A percentile compares a stretch with the other conserved stretches of the same genome.
These are phyloP conservation scores for Drosophila miranda DNA, from an alignment of 1,140 invertebrate genomes.

Conservation along the genomic window DNA sequence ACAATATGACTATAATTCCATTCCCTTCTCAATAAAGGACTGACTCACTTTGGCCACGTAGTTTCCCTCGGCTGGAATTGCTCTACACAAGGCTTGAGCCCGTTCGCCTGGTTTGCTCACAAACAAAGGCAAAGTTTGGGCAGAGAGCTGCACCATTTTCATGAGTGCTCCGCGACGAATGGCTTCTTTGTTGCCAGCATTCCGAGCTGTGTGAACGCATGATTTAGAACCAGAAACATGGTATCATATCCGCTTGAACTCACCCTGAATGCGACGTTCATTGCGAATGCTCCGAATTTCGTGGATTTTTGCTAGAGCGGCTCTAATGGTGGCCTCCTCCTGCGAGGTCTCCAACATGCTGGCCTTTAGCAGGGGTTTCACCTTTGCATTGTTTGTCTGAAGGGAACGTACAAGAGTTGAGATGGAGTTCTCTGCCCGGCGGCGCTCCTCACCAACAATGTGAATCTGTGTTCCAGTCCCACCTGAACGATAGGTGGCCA, in stretches of 20 bases:
- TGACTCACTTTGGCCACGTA: slow-evolving; percentile 93
- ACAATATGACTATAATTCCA: too few relatives aligned
- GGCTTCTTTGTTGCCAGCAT: slow-evolving; percentile 94
- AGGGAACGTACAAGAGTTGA: slow-evolving; percentile 91
- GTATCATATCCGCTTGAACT: neutral
- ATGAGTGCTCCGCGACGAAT: slow-evolving; percentile 95
- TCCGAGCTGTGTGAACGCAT: slow-evolving; percentile 83
- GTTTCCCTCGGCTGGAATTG: slow-evolving; percentile 92
- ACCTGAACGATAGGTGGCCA: too few relatives aligned
- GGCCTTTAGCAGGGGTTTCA: slow-evolving; percentile 91
- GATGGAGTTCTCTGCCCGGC: slow-evolving; percentile 90
- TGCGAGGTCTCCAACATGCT: slow-evolving; percentile 91
- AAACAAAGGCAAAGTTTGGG: slow-evolving; percentile 95
- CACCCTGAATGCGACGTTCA: slow-evolving; percentile 90
- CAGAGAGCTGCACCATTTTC: slow-evolving; percentile 96
- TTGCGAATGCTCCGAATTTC: slow-evolving; percentile 95
- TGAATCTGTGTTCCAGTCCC: too few relatives aligned
- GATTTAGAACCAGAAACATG: rapidly evolving
- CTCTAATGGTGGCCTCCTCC: slow-evolving; percentile 92
- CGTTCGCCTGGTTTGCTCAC: slow-evolving; percentile 94
- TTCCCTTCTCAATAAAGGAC: too few relatives aligned
- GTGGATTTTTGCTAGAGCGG: slow-evolving; percentile 92
- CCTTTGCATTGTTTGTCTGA: slow-evolving; percentile 87
- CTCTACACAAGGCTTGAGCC: slow-evolving; percentile 95
- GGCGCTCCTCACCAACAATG: slow-evolving; percentile 91